phyloP scores from a whole-genome alignment of 2,113 vertebrate species.

The Coracopsis vasa region DNA sequence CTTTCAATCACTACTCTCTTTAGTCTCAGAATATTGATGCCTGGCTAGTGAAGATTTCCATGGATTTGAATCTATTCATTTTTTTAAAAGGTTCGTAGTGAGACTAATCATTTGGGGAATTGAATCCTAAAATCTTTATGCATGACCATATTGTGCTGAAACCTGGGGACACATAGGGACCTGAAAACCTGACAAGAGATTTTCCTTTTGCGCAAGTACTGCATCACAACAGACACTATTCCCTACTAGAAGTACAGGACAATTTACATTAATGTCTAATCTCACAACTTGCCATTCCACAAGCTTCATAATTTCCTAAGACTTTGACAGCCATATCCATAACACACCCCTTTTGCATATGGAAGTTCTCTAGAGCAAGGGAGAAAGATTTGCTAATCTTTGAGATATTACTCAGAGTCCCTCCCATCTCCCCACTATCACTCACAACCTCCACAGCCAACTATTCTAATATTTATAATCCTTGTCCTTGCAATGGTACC shows the following conservation, averaged over 20 bases:
- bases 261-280: background rate
- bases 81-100: background rate
- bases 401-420: background rate
- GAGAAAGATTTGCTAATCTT: background rate
- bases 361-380: background rate
- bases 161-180: background rate
- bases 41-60: background rate
- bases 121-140: background rate
- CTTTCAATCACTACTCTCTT: background rate
- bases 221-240: background rate
- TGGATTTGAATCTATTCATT: background rate
- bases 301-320: background rate
- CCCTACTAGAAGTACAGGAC: background rate
- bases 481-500: background rate
- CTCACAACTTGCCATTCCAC: background rate
- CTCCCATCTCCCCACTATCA: background rate
- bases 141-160: background rate
- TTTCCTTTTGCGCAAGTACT: background rate
- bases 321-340: background rate
- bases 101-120: background rate
- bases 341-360: background rate
- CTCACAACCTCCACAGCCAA: background rate
- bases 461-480: background rate
- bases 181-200: background rate
- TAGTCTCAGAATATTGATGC: background rate